These are phyloP conservation scores for Candidula unifasciata DNA, from an alignment of 2,888 invertebrate genomes.

Conservation along the genomic window DNA sequence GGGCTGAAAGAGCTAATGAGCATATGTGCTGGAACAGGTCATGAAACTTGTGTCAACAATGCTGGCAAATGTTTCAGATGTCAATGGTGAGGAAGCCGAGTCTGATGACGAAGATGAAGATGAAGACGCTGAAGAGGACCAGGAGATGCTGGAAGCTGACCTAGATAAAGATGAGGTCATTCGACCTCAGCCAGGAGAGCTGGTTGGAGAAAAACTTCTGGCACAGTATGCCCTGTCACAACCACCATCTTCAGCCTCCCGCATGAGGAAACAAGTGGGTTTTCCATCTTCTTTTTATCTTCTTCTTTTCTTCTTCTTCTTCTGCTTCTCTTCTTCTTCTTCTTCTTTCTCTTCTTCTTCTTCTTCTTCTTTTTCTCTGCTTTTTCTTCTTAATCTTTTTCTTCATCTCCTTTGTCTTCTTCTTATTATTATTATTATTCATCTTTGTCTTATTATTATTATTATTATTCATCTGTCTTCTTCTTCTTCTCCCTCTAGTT, in stretches of 20 bases:
- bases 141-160: slow-evolving; percentile 80
- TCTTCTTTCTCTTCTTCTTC: too few species aligned
- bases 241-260: slow-evolving; percentile 45
- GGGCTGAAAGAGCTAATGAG: too few species aligned
- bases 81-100: slow-evolving; percentile 72
- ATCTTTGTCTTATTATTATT: too few species aligned
- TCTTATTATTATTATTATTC: too few species aligned
- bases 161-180: slow-evolving; percentile 79
- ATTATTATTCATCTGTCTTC: too few species aligned
- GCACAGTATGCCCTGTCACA: slow-evolving; percentile 54
- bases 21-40: not conserved
- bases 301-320: too few species aligned
- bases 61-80: slow-evolving; percentile 59
- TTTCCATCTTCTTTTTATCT: too few species aligned
- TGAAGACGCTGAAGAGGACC: slow-evolving; percentile 78
- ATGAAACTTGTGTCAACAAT: not conserved
- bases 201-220: slow-evolving; percentile 76
- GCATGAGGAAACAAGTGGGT: slow-evolving; percentile 60
- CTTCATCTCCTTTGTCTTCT: too few species aligned
- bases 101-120: slow-evolving; percentile 78
- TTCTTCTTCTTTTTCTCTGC: too few species aligned
- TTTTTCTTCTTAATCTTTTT: too few species aligned
- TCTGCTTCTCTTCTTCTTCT: too few species aligned
- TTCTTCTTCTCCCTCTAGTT: too few species aligned
- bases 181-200: slow-evolving; percentile 70